Base-by-base conservation (phyloP, 2,888 invertebrate species). In the Drosophila paranaensis region DNA sequence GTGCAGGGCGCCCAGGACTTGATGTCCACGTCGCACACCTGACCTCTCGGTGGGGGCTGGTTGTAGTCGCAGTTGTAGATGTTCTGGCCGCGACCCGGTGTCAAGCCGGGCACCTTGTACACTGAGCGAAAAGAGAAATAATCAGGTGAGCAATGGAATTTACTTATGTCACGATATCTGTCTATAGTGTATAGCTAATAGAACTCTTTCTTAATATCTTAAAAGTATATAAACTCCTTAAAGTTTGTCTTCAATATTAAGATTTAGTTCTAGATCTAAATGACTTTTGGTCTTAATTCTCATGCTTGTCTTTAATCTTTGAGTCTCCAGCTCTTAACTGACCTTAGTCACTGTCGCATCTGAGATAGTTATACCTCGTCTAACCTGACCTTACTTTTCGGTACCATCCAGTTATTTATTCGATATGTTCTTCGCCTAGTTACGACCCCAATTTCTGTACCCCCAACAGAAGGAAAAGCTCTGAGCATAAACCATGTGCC, bases 11-110 rank as follows among this genome's bases (percentile, higher is more conserved):
- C 94, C 95, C 97, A 97, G 27, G 95, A 94, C 87, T 96, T 95
- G 58, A 98, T 95, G 89, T 98, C 96, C 58, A 98, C 97, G 88
- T 96, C 95, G 90, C 98, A 98, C 30, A 97, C 97, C 92, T 97
- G 95, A 30, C 96, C 96, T 33, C 94, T 94, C 13, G 94, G 94
- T 4, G 96, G 95, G 0, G 95, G 95, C 60, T 95, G 94, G 83
- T 95, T 95, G 92, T 96, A 96, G 90, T 95, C 95, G 88, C 97
- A 97, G 89, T 95, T 95, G 92, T 95, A 95, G 81, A 96, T 96
- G 88, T 96, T 96, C 84, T 96, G 95, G 77, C 96, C 96, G 48
- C 95, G 94, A 16, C 96, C 96, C 2, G 96, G 95, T 60, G 95
- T 95, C 76, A 95, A 93, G 60, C 96, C 96, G 62, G 96, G 96